phyloP scores from a whole-genome alignment of 2,113 vertebrate species.

The Lates calcarifer region DNA sequence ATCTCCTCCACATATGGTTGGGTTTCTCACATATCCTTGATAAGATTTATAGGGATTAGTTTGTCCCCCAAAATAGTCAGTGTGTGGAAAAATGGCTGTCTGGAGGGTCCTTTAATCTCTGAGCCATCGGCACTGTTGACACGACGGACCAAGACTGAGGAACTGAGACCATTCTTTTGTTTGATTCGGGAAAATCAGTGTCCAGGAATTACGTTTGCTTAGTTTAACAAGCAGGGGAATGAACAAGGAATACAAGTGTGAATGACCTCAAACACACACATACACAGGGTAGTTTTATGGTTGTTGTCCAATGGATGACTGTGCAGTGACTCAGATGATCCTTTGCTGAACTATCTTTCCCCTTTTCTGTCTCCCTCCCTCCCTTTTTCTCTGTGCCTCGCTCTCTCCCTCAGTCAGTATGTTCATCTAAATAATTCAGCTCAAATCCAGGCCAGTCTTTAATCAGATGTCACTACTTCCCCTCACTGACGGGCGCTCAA shows the following conservation, averaged over 20 bases:
- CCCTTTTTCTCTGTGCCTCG: background rate
- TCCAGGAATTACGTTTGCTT: conserved; percentile 19
- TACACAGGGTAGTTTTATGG: conserved; percentile 6
- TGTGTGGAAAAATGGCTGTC: conserved; percentile 67
- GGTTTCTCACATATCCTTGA: conserved; percentile 74
- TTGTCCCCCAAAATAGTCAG: conserved; percentile 67
- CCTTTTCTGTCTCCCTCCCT: background rate
- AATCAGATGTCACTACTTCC: conserved; percentile 72
- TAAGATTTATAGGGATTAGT: conserved; percentile 80
- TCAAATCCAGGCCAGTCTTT: conserved; percentile 71
- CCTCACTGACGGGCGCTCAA: conserved; percentile 49
- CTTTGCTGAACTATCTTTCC: conserved; percentile 16
- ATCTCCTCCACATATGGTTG: conserved; percentile 77
- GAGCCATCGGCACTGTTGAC: conserved; percentile 61
- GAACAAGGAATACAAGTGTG: background rate
- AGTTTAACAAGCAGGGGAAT: conserved; percentile 6
- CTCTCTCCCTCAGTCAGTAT: conserved; percentile 36
- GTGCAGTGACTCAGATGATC: conserved; percentile 17
- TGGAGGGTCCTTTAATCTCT: conserved; percentile 72
- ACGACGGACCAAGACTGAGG: conserved; percentile 32
- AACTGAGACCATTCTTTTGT: conserved; percentile 45
- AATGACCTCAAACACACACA: background rate
- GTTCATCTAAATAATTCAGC: conserved; percentile 78
- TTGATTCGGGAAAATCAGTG: conserved; percentile 29
- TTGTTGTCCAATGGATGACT: conserved; percentile 13